Conservation (phyloP, 1,140 invertebrate species). For the Drosophila lacteicornis region DNA sequence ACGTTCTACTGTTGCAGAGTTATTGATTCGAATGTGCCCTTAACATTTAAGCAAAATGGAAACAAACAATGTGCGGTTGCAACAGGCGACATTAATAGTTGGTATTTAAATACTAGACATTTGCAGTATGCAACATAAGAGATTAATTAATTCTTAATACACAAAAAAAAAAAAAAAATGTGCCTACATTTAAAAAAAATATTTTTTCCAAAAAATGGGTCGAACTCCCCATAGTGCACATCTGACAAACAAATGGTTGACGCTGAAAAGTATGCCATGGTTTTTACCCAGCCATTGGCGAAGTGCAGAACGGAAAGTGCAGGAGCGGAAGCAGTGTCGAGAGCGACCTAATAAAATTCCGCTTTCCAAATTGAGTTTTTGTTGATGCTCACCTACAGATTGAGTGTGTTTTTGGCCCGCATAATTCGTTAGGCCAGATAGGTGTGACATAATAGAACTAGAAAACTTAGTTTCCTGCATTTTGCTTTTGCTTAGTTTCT, state of each 20-base stretch:
- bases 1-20: no score
- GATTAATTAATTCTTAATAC: no score
- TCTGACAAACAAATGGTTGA: constrained; percentile 47
- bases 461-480: neutral
- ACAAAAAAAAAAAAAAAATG: no score
- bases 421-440: constrained; percentile 4
- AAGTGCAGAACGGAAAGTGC: neutral
- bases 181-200: no score
- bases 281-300: neutral
- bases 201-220: no score
- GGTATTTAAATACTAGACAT: no score
- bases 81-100: no score
- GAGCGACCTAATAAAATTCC: constrained; percentile 45
- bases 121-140: no score
- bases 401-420: constrained; percentile 21
- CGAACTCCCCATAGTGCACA: neutral
- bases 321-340: constrained; percentile 1
- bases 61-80: no score
- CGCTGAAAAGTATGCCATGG: constrained; percentile 56
- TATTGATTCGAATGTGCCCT: no score
- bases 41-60: no score
- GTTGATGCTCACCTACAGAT: constrained; percentile 31
- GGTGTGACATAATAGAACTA: neutral
- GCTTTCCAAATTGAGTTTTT: constrained; percentile 48
- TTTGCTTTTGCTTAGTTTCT: neutral